A percentile compares a stretch with the other conserved stretches of the same genome.
These are phyloP conservation scores for Heliconius eleuchia DNA, from an alignment of 1,140 invertebrate species.

Conservation along the genomic window DNA sequence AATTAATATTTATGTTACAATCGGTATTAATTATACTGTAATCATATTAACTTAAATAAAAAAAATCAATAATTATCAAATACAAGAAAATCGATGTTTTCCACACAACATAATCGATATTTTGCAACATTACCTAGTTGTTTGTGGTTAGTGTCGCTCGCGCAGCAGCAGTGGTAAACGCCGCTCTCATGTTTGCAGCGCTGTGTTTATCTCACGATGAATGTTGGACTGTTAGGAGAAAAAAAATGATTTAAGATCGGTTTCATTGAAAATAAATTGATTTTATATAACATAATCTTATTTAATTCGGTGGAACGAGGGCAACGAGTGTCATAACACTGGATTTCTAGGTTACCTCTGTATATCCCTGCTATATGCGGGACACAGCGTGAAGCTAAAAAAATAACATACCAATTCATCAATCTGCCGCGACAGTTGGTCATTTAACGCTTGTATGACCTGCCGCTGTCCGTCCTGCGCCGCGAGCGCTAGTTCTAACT, in stretches of 20 bases:
- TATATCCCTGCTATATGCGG: neutral
- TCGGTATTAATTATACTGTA: no score
- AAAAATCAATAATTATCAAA: neutral
- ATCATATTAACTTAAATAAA: neutral
- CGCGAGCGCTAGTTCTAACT: conserved; percentile 90
- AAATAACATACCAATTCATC: conserved; percentile 87
- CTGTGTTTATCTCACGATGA: conserved; percentile 91
- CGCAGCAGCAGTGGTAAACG: conserved; percentile 40
- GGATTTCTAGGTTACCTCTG: neutral
- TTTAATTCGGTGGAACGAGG: no score
- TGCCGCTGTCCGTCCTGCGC: conserved; percentile 92
- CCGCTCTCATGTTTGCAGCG: conserved; percentile 87
- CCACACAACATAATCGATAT: neutral
- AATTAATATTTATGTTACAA: no score
- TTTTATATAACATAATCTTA: no score
- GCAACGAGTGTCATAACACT: neutral
- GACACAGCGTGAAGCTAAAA: neutral
- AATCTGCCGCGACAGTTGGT: conserved; percentile 91
- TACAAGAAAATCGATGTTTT: neutral
- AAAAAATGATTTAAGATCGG: no score
- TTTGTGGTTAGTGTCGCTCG: conserved; percentile 33
- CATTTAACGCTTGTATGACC: conserved; percentile 92
- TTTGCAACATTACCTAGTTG: neutral
- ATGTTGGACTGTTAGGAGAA: conserved; percentile 80
- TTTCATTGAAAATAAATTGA: no score